Percentiles rank a stretch among this genome's conserved stretches.
phyloP scores from a whole-genome alignment of 2,797 vertebrate species.

The Luscinia luscinia region DNA sequence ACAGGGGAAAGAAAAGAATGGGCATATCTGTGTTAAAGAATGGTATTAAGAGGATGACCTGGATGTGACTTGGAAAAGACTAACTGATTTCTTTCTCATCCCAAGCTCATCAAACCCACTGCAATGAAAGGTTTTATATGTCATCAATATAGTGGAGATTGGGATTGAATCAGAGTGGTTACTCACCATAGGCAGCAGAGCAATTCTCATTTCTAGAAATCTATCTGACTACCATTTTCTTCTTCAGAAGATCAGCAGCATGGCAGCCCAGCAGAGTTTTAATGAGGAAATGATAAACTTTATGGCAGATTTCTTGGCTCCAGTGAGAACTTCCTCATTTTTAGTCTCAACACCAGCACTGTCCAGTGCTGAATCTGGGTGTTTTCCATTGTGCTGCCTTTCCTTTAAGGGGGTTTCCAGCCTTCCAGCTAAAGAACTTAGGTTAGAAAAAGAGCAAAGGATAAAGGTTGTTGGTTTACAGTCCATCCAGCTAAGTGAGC shows the following conservation, averaged over 20 bases:
- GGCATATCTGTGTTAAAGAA: neutral
- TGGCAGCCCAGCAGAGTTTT: neutral
- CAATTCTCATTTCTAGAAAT: neutral
- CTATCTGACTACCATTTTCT: neutral
- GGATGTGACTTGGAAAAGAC: neutral
- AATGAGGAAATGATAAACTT: neutral
- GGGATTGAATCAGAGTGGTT: neutral
- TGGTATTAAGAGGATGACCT: neutral
- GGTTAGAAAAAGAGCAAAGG: neutral
- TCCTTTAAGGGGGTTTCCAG: neutral
- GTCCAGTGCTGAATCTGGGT: slow-evolving; percentile 42
- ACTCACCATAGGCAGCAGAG: neutral
- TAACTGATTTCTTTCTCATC: neutral
- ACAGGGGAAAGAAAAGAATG: neutral
- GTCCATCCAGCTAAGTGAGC: neutral
- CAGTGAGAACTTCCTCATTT: neutral
- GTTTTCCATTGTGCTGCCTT: neutral
- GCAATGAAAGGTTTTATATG: neutral
- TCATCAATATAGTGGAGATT: neutral
- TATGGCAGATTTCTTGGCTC: neutral
- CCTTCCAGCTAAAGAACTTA: neutral
- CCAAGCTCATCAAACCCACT: neutral
- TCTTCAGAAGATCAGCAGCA: neutral
- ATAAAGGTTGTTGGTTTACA: neutral
- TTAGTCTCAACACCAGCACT: neutral